Conservation (phyloP, 2,888 invertebrate genomes). For the Ennomos quercinarius region DNA sequence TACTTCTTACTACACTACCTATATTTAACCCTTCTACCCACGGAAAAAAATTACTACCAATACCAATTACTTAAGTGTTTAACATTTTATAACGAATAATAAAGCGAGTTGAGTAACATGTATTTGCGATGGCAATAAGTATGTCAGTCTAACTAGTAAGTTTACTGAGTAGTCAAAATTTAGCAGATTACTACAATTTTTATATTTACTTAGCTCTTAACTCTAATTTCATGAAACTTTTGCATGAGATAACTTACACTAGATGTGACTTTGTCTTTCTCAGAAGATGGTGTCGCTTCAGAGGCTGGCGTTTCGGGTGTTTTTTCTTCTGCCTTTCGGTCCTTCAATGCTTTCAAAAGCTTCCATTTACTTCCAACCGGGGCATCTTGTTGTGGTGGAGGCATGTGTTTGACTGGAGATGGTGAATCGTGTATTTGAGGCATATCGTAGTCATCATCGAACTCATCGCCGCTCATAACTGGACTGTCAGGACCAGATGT, state of each 20-base stretch:
- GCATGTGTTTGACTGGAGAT: conserved; percentile 53
- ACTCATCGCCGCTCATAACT: conserved; percentile 89
- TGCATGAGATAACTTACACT: conserved; percentile 88
- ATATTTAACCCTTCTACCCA: no score
- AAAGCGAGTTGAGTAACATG: conserved; percentile 59
- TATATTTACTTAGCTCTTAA: conserved; percentile 79
- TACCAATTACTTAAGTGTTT: conserved; percentile 26
- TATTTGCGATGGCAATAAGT: conserved; percentile 55
- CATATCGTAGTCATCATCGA: conserved; percentile 87
- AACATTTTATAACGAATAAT: conserved; percentile 45
- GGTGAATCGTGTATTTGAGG: conserved; percentile 72
- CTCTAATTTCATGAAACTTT: conserved; percentile 88
- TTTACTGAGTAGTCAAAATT: conserved; percentile 39
- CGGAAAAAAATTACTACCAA: no score
- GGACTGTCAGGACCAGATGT: conserved; percentile 96
- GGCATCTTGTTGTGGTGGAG: conserved; percentile 77
- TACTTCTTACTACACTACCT: conserved; percentile 41
- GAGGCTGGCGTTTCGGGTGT: conserved; percentile 88
- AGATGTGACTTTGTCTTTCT: conserved; percentile 89
- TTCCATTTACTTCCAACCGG: conserved; percentile 95
- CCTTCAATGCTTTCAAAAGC: conserved; percentile 94
- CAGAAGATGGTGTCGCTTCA: conserved; percentile 85
- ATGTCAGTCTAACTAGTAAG: conserved; percentile 67
- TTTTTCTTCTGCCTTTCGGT: conserved; percentile 95
- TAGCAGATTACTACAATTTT: conserved; percentile 29